Base-by-base conservation (phyloP, 2,113 vertebrate genomes). In the Cyrtonyx montezumae region DNA sequence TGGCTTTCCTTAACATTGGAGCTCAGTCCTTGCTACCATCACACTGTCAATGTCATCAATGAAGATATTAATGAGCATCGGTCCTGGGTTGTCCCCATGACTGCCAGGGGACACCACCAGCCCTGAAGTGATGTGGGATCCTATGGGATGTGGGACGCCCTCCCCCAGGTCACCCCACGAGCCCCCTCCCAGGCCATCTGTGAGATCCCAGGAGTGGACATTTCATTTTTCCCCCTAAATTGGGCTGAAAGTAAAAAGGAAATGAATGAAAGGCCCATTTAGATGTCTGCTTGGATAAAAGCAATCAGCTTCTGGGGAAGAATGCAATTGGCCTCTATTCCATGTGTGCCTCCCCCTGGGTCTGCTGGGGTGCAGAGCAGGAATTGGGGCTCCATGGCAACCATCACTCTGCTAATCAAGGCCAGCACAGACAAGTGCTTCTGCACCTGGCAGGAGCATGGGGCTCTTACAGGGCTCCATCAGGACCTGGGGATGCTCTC, bases 391-490 rank as follows among this genome's bases (percentile, higher is more conserved):
- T 85, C 93, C 91, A 86, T 93, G 82, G 91, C 79, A 96, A 96
- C 79, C 23, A 51, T 25, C 59, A 67, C 85, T 95, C 91, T 87
- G 40, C 51, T 95, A 88, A 95, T 96, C 87, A 94, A 56, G 68
- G 21, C 65, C 3, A 0, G 71, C 56, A 87, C 20, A 51, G 58
- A 66, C n/a, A 79, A 73, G 40, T 25, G 36, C 82, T 70, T 89
- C 87, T 78, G 62, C 51, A 91, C 76, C 76, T 83, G 81, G 49
- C 81, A 91, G 89, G 79, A 87, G 37, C 34, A 1, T 32, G 5
- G 28, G 15, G 25, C 36, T 92, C 30, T 74, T 62, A 46, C 79
- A 84, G 48, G 40, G 78, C 6, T 30, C 55, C 84, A 43, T 46
- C 20, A 91, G 59, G 18, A 49, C 28, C 45, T 4, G 0, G n/a